Evolutionary conservation across 2,888 invertebrate genomes (phyloP), one percentile per base, ranked within the genome.

Genomic region (Ophion ellenae): DNA sequence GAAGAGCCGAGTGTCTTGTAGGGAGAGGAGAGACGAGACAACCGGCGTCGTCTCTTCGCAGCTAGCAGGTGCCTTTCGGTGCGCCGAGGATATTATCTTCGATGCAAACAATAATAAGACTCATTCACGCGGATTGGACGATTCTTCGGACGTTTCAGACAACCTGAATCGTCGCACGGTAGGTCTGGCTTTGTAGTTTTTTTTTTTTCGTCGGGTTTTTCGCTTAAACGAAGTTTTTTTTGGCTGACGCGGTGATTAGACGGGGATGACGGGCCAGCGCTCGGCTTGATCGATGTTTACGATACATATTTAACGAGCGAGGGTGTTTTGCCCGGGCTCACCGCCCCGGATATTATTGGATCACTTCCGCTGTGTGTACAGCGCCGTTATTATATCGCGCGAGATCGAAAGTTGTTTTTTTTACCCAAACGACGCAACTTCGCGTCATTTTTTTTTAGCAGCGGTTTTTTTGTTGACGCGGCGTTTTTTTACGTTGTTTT

Each of bases 271-370:
- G 59, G 24, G 11, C 17, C 53, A 20, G 45, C 45, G 53, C 45
- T 59, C n/a, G 9, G 77, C 83, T 86, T 86, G 86, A 86, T 86
- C 86, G 81, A 86, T 86, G 86, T 78, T 75, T 83, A 84, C 84
- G 40, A 71, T 86, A 81, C 86, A 86, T 86, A 86, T 84, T 86
- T 84, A 81, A 86, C 81, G 81, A 86, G 81, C 74, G 83, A 76
- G 69, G 75, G 78, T 81, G 77, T 79, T 80, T 78, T 84, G 86
- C 83, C 86, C 86, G 83, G 86, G 86, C 83, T 81, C 81, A 76
- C 61, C 69, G 83, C 78, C 75, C 86, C 86, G 83, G 86, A 86
- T 86, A 69, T 84, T 40, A 78, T 78, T 81, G 81, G 81, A 78
- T 81, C 77, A 71, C 82, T 45, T 61, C 17, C 45, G 47, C 75